Evolutionary conservation across 2,797 vertebrate species (phyloP).

Genomic region (Sciurus vulgaris): DNA sequence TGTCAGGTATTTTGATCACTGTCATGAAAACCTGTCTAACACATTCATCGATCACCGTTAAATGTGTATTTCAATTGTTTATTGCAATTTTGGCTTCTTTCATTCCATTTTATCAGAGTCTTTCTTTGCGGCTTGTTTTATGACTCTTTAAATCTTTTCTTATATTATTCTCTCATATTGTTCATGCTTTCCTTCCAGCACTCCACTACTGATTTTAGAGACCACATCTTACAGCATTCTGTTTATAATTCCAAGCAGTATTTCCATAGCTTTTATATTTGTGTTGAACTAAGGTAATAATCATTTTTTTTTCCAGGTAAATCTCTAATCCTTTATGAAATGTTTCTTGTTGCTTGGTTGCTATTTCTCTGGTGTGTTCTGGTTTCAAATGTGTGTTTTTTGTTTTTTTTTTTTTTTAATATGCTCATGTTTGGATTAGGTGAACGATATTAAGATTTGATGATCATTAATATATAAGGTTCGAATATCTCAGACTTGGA

Average conservation of each 20-base stretch:
- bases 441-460: neutral
- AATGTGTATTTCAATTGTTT: neutral
- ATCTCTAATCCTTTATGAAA: neutral
- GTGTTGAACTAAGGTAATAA: neutral
- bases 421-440: neutral
- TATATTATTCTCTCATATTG: neutral
- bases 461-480: neutral
- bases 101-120: neutral
- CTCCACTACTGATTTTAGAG: neutral
- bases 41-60: neutral
- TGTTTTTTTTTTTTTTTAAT: neutral
- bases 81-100: neutral
- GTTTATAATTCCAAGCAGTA: neutral
- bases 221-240: neutral
- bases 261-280: neutral
- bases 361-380: neutral
- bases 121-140: neutral
- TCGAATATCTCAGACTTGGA: rapidly evolving
- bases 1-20: too few species aligned
- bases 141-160: neutral
- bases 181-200: neutral
- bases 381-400: neutral
- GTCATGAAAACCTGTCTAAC: too few species aligned
- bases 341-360: neutral
- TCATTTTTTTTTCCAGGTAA: neutral